Evolutionary conservation across 2,888 invertebrate genomes (phyloP).

Genomic region (Aelia acuminata): DNA sequence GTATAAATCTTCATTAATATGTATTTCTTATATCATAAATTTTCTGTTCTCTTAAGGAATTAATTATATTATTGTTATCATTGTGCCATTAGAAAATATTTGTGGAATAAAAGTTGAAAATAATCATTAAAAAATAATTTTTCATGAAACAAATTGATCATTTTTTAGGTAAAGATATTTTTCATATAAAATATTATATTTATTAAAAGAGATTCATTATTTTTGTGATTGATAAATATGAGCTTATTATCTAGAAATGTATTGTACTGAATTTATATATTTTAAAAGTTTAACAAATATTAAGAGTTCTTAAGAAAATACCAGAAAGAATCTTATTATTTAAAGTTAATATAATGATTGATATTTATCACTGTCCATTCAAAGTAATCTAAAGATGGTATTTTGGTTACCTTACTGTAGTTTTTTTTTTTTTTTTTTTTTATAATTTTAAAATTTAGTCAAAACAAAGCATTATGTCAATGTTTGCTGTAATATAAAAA

Average conservation of each 20-base stretch:
- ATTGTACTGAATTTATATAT: conserved; percentile 49
- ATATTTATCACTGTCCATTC: conserved; percentile 34
- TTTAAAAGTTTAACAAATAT: conserved; percentile 5
- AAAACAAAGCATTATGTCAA: background rate
- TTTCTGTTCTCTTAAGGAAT: background rate
- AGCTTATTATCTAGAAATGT: conserved; percentile 45
- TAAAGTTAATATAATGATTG: background rate
- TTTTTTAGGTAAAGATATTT: conserved; percentile 44
- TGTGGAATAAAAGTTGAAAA: conserved; percentile 30
- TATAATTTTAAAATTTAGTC: conserved; percentile 15
- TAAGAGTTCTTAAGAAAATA: conserved; percentile 1
- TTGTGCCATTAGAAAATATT: conserved; percentile 48
- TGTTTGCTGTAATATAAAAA: conserved; percentile 10
- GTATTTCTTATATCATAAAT: background rate
- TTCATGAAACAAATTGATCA: conserved; percentile 29
- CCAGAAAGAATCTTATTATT: conserved; percentile 22
- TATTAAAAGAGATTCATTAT: conserved; percentile 49
- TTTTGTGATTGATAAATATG: conserved; percentile 51
- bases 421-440: background rate
- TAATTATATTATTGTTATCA: conserved; percentile 27
- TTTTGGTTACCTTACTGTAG: conserved; percentile 24
- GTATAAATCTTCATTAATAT: background rate
- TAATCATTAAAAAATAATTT: conserved; percentile 37
- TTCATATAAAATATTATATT: conserved; percentile 48
- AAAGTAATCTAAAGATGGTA: conserved; percentile 2